phyloP scores from a whole-genome alignment of 2,888 invertebrate species.

The Melipona bicolor region DNA sequence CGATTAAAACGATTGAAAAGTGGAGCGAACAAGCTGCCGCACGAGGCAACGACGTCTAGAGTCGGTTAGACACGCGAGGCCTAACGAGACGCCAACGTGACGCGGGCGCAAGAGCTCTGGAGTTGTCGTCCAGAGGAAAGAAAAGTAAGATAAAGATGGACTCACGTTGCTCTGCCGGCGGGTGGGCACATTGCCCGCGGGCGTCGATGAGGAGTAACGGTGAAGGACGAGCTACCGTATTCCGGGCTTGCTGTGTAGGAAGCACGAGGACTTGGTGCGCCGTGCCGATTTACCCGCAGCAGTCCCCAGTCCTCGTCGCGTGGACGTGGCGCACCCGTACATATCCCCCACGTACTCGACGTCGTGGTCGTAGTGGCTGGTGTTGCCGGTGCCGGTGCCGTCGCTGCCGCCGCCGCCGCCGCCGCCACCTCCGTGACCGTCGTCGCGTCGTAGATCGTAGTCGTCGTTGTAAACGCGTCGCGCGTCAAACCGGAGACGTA shows the following conservation, averaged over 20 bases:
- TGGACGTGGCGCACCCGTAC: conserved; percentile 76
- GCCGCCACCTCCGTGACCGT: conserved; percentile 35
- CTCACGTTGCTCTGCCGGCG: conserved; percentile 83
- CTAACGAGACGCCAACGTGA: background rate
- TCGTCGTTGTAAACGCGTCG: conserved; percentile 34
- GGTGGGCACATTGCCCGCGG: conserved; percentile 84
- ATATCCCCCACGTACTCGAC: conserved; percentile 75
- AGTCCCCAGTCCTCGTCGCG: conserved; percentile 76
- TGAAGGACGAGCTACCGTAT: conserved; percentile 82
- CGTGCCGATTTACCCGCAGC: conserved; percentile 75
- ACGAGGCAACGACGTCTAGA: background rate
- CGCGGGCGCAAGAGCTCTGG: background rate
- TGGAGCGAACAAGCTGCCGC: background rate
- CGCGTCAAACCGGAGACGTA: conserved; percentile 23
- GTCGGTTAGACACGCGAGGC: background rate
- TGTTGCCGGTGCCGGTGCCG: conserved; percentile 46
- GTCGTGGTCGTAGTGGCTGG: conserved; percentile 60
- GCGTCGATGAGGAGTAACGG: conserved; percentile 81
- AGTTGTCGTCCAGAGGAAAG: conserved; percentile 21
- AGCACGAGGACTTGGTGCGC: conserved; percentile 75
- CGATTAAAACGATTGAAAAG: background rate
- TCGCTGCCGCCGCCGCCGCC: conserved; percentile 30
- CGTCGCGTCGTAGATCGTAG: conserved; percentile 13
- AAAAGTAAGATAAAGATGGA: conserved; percentile 51
- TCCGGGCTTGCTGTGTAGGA: conserved; percentile 70